A percentile compares a stretch with the other conserved stretches of the same genome.
phyloP scores from a whole-genome alignment of 30 jellyfish, hydroid and myxozoan species.

The Clytia hemisphaerica region DNA sequence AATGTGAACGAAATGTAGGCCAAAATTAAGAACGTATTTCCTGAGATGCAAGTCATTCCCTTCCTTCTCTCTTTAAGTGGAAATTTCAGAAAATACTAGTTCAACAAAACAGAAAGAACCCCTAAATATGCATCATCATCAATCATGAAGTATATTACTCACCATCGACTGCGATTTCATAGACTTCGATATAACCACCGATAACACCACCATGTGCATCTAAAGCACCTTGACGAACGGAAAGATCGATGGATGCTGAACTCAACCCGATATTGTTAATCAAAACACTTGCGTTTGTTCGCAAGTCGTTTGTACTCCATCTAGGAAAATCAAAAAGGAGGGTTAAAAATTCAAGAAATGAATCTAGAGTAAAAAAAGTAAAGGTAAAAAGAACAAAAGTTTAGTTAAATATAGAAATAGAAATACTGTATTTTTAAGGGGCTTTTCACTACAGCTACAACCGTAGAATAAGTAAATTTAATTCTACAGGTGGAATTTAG shows the following conservation, averaged over 20 bases:
- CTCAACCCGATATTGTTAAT: slow-evolving; percentile 69
- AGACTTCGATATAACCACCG: slow-evolving; percentile 86
- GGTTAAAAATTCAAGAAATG: not conserved
- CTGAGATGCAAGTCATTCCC: too few species aligned
- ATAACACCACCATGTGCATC: slow-evolving; percentile 97
- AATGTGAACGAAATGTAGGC: too few species aligned
- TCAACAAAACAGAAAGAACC: not conserved
- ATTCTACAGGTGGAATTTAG: not conserved
- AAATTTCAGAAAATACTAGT: too few species aligned
- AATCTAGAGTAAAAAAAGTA: too few species aligned
- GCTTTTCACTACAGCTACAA: not conserved
- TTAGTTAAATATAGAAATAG: too few species aligned
- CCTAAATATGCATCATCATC: not conserved
- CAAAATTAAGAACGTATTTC: too few species aligned
- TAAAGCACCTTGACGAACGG: slow-evolving; percentile 77
- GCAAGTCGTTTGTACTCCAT: slow-evolving; percentile 87
- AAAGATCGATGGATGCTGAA: slow-evolving; percentile 30
- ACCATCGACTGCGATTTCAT: slow-evolving; percentile 63
- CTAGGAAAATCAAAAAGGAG: slow-evolving; percentile 11
- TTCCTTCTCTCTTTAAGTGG: too few species aligned
- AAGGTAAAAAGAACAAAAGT: too few species aligned
- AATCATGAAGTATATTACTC: not conserved
- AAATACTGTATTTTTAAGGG: too few species aligned
- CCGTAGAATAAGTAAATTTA: not conserved
- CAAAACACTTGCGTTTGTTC: slow-evolving; percentile 43